Base-by-base conservation (phyloP, 2,113 vertebrate species). In the Geothlypis trichas region DNA sequence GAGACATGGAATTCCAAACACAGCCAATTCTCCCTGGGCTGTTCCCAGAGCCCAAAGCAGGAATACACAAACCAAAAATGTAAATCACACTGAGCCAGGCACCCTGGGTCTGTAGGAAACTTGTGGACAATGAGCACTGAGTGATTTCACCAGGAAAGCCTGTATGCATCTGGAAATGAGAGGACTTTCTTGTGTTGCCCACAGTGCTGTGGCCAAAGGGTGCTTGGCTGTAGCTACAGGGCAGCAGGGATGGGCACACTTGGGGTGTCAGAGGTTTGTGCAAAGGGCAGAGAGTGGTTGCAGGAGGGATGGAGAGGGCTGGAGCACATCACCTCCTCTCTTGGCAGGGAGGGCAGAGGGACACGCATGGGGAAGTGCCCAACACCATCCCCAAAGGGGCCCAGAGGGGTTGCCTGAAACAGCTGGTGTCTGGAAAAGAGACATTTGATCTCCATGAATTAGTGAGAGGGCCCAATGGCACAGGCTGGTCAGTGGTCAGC, bases 341-440 rank as follows among this genome's bases (percentile, higher is more conserved):
- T 57, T 8, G 14, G 27, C 22, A 18, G 28, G 41, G 21, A 57
- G 28, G 37, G 37, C 47, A 83, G 42, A 46, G 47, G 42, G 51
- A 61, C 6, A 1, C 0, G 0, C 1, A 1, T 8, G 0, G 28
- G 44, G 30, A 22, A 3, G 5, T 1, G 0, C 21, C 31, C 5
- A 0, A 1, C 39, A 12, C 15, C 4, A 1, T 4, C n/a, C 37
- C 2, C 37, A 21, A 19, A 20, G 58, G 22, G 3, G 9, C 33
- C 41, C 86, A 9, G 35, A 33, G 72, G 41, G 69, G 72, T 0
- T 5, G 0, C 41, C 47, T 54, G 69, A 17, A 47, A 31, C 1
- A 13, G 33, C 31, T 21, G n/a, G 33, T 6, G 69, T 39, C 73
- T 26, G 58, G 27, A 14, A 68, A 51, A 0, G 5, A 63, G 73